Percentiles rank a stretch among this genome's conserved stretches.
Evolutionary conservation across 2,888 invertebrate species (phyloP).

Genomic region (Metalampra italica): DNA sequence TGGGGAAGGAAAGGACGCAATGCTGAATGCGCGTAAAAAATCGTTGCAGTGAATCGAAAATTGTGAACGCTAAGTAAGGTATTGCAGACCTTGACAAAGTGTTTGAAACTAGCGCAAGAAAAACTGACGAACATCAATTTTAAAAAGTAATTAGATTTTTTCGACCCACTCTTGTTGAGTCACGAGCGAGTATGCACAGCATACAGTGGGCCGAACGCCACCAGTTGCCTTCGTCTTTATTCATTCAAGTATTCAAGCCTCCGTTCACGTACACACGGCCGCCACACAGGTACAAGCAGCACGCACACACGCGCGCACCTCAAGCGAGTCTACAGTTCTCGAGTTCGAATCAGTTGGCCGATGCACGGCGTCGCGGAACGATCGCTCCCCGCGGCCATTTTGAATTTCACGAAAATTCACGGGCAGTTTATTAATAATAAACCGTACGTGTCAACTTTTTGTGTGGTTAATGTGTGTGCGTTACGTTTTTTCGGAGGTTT

Average conservation of each 20-base stretch:
- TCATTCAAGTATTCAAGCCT: conserved; percentile 54
- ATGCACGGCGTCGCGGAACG: conserved; percentile 69
- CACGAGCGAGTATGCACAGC: conserved; percentile 24
- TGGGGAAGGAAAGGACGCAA: too few species aligned
- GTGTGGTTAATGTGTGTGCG: conserved; percentile 42
- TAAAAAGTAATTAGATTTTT: conserved; percentile 41
- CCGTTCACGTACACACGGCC: conserved; percentile 17
- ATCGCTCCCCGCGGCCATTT: conserved; percentile 56
- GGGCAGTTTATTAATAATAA: conserved; percentile 60
- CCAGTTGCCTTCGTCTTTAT: conserved; percentile 14
- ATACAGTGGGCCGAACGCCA: conserved; percentile 18
- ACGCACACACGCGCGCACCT: conserved; percentile 33
- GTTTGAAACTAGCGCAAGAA: conserved; percentile 8
- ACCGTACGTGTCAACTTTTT: conserved; percentile 54
- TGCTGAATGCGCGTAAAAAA: too few species aligned
- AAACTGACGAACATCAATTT: conserved; percentile 9
- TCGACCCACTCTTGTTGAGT: conserved; percentile 48
- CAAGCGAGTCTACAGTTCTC: conserved; percentile 71
- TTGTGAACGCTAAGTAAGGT: neutral
- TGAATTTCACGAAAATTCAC: conserved; percentile 47
- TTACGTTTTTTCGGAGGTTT: conserved; percentile 34
- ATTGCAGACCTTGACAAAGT: conserved; percentile 4
- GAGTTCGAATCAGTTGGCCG: conserved; percentile 63
- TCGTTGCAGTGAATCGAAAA: neutral
- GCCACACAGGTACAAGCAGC: conserved; percentile 20